phyloP scores from a whole-genome alignment of 2,797 vertebrate species.

The Poecilia gillii region DNA sequence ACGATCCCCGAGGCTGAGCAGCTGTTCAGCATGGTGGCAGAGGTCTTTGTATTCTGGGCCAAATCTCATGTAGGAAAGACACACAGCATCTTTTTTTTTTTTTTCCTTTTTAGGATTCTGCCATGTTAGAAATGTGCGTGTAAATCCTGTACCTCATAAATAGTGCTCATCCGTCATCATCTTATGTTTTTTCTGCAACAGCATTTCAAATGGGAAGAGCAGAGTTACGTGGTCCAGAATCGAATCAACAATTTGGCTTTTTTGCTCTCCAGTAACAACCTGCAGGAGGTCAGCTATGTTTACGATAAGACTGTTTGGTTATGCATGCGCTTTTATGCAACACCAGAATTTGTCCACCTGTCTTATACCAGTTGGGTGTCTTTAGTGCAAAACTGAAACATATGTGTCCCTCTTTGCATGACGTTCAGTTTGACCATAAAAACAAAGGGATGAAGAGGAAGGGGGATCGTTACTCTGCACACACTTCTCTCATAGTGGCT shows the following conservation, averaged over 20 bases:
- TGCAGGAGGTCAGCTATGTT: constrained; percentile 84
- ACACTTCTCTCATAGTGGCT: constrained; percentile 93
- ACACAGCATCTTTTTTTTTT: constrained; percentile 10
- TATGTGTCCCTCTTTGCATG: background rate
- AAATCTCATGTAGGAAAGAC: constrained; percentile 91
- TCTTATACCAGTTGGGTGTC: background rate
- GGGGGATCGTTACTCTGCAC: constrained; percentile 90
- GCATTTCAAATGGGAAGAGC: constrained; percentile 99
- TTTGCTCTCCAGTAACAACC: constrained; percentile 87
- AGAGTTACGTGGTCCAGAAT: constrained; percentile 96
- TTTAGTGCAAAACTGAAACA: background rate
- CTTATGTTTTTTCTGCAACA: constrained; percentile 60
- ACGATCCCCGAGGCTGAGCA: constrained; percentile 87
- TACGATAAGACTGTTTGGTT: background rate
- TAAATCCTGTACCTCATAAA: constrained; percentile 2
- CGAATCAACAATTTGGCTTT: constrained; percentile 95
- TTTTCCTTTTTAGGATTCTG: background rate
- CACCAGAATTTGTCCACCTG: background rate
- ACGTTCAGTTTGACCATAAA: constrained; percentile 81
- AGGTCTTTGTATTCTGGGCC: constrained; percentile 95
- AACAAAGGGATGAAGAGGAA: constrained; percentile 89
- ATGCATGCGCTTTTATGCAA: background rate
- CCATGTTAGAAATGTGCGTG: background rate
- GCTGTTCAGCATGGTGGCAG: constrained; percentile 92
- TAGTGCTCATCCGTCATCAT: background rate